These are phyloP conservation scores for Trichacis sp. DNA, from an alignment of 2,888 invertebrate genomes.

Conservation along the genomic window DNA sequence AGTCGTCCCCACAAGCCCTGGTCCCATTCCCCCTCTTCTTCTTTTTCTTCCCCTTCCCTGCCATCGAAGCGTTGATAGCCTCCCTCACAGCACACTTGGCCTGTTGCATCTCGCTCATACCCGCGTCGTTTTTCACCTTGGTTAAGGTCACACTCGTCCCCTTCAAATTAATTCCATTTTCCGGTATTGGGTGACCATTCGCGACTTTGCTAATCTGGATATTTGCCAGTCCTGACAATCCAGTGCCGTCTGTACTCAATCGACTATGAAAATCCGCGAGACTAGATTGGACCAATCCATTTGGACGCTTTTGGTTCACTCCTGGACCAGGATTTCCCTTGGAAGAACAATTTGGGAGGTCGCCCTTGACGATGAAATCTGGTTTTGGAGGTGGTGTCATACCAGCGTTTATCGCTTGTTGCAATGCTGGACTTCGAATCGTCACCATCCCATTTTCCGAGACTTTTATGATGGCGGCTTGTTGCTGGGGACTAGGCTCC, in stretches of 20 bases:
- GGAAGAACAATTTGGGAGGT: conserved; percentile 42
- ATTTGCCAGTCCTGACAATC: conserved; percentile 61
- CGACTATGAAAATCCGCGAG: conserved; percentile 59
- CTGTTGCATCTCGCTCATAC: conserved; percentile 37
- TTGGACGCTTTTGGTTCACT: conserved; percentile 49
- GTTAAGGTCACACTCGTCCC: conserved; percentile 66
- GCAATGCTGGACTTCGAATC: conserved; percentile 81
- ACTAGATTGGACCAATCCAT: conserved; percentile 58
- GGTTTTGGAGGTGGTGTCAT: conserved; percentile 64
- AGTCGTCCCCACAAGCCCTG: conserved; percentile 66
- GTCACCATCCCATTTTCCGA: conserved; percentile 86
- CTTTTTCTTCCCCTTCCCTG: conserved; percentile 63
- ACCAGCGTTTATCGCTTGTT: conserved; percentile 67
- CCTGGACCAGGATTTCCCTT: conserved; percentile 29
- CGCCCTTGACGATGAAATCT: conserved; percentile 65
- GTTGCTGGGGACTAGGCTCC: conserved; percentile 65
- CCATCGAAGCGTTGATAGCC: conserved; percentile 51
- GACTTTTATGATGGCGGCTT: conserved; percentile 76
- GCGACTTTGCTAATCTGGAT: conserved; percentile 67
- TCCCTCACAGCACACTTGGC: conserved; percentile 50
- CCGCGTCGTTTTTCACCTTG: conserved; percentile 53
- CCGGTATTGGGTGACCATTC: conserved; percentile 64
- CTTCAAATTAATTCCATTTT: conserved; percentile 64
- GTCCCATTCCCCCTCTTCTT: conserved; percentile 64
- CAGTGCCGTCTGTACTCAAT: conserved; percentile 56